Evolutionary conservation across 1,140 invertebrate species (phyloP).

Genomic region (Caerostris extrusa): DNA sequence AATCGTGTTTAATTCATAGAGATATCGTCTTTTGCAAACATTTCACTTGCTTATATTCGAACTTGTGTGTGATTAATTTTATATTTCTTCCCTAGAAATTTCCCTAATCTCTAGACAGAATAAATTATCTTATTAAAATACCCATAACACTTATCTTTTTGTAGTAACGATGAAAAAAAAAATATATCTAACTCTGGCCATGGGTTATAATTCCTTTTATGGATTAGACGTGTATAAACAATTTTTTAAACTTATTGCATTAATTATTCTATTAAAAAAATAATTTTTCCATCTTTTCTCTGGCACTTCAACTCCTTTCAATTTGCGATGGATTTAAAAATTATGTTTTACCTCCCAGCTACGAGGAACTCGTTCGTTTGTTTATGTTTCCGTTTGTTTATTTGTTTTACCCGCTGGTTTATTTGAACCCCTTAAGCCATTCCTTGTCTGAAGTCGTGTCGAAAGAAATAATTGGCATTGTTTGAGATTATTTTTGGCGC

Average conservation of each 20-base stretch:
- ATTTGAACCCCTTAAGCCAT: not conserved
- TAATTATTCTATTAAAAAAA: conserved; percentile 32
- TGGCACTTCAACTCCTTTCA: not conserved
- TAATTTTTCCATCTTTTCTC: not conserved
- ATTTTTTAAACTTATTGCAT: conserved; percentile 52
- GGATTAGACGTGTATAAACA: not conserved
- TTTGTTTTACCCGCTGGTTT: conserved; percentile 2
- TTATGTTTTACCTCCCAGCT: not conserved
- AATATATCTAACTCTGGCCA: too few species aligned
- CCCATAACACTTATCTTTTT: too few species aligned
- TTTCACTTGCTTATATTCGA: too few species aligned
- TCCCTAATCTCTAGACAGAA: too few species aligned
- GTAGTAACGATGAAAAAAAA: too few species aligned
- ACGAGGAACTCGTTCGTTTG: not conserved
- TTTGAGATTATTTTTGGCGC: not conserved
- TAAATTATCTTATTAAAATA: too few species aligned
- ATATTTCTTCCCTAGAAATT: too few species aligned
- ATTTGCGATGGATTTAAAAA: conserved; percentile 9
- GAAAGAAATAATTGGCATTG: conserved; percentile 59
- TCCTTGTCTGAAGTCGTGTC: not conserved
- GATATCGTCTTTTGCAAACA: too few species aligned
- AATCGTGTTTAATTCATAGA: too few species aligned
- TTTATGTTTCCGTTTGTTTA: not conserved
- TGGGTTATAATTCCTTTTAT: not conserved
- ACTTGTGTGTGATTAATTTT: too few species aligned